These are phyloP conservation scores for Calameuta idolon DNA, from an alignment of 2,888 invertebrate species.

Conservation along the genomic window DNA sequence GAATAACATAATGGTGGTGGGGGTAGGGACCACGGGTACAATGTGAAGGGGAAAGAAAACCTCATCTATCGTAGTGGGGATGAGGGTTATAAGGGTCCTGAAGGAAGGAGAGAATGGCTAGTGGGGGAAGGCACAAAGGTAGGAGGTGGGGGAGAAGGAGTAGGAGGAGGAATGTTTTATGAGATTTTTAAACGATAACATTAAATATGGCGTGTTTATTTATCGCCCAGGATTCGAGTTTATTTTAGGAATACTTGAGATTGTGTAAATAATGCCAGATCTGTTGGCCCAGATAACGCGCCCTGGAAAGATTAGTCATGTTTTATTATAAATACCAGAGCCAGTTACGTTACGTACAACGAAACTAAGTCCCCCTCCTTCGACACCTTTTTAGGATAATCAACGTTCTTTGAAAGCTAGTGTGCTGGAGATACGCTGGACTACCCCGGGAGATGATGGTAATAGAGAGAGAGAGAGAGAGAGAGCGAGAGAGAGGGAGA, in stretches of 20 bases:
- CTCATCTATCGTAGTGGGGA: slow-evolving; percentile 22
- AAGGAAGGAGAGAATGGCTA: neutral
- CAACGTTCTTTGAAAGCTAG: neutral
- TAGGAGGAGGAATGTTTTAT: slow-evolving; percentile 27
- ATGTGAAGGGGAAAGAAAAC: slow-evolving; percentile 16
- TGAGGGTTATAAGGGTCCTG: slow-evolving; percentile 2
- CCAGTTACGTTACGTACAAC: neutral
- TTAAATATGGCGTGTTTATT: slow-evolving; percentile 39
- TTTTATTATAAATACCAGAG: slow-evolving; percentile 44
- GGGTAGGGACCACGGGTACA: slow-evolving; percentile 7
- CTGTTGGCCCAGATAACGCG: slow-evolving; percentile 53
- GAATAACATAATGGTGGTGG: slow-evolving; percentile 22
- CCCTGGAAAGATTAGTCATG: slow-evolving; percentile 44
- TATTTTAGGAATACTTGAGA: slow-evolving; percentile 38
- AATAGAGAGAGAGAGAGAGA: neutral
- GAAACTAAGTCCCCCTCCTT: neutral
- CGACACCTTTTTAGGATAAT: neutral
- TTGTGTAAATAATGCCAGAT: slow-evolving; percentile 43
- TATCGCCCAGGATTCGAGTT: slow-evolving; percentile 32
- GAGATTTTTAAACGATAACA: slow-evolving; percentile 39
- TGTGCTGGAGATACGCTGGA: neutral
- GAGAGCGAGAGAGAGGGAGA: neutral
- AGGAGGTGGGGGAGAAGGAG: neutral
- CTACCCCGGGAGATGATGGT: neutral
- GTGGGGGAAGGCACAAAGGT: slow-evolving; percentile 3